phyloP scores from a whole-genome alignment of 37 sponge, comb jelly and placozoan genomes.

The Spongilla lacustris region DNA sequence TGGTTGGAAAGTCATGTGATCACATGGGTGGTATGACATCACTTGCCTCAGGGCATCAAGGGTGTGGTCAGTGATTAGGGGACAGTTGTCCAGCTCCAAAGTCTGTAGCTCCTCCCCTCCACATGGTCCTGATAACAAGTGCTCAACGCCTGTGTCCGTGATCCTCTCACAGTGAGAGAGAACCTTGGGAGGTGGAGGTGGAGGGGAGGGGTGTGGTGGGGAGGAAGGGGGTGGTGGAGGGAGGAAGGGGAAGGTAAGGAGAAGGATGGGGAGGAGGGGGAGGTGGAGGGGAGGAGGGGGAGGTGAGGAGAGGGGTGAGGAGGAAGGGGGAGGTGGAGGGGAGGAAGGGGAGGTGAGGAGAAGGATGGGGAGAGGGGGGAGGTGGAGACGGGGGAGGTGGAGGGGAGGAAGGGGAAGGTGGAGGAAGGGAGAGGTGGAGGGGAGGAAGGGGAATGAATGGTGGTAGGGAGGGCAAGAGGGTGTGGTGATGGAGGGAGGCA shows the following conservation, averaged over 20 bases:
- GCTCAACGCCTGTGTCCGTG: slow-evolving; percentile 84
- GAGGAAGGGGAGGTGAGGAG: not conserved
- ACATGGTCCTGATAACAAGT: slow-evolving; percentile 65
- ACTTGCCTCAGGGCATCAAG: slow-evolving; percentile 87
- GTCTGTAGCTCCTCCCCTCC: slow-evolving; percentile 71
- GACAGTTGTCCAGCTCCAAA: slow-evolving; percentile 97
- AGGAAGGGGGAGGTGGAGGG: not conserved
- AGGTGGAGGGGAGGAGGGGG: no score
- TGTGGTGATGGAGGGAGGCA: not conserved
- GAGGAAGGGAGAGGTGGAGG: no score
- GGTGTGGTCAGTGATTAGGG: slow-evolving; percentile 86
- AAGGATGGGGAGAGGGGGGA: not conserved
- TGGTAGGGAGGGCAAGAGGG: not conserved
- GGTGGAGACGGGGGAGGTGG: not conserved
- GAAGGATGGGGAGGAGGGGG: not conserved
- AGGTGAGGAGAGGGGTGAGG: no score
- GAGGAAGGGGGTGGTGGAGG: not conserved
- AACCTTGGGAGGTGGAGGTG: slow-evolving; percentile 38
- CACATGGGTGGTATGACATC: no score
- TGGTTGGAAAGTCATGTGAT: not conserved
- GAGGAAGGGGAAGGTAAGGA: not conserved
- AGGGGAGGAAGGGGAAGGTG: not conserved
- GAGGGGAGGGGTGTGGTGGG: not conserved
- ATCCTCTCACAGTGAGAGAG: slow-evolving; percentile 96
- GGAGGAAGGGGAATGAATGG: not conserved